A percentile compares a stretch with the other conserved stretches of the same genome.
These are phyloP conservation scores for Chymomyza costata DNA, from an alignment of 1,140 invertebrate species.

Conservation along the genomic window DNA sequence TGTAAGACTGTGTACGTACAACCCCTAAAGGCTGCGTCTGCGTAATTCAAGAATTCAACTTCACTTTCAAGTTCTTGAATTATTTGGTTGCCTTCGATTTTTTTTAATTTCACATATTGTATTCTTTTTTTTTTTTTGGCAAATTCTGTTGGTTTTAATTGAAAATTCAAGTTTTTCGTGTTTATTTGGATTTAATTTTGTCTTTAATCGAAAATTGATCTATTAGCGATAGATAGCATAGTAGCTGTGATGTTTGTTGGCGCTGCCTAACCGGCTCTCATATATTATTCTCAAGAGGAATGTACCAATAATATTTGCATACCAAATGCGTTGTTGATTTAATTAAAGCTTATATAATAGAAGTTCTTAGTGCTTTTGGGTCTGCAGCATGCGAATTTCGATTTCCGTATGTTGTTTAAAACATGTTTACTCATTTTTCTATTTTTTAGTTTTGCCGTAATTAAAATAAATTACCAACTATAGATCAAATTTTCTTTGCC, in stretches of 20 bases:
- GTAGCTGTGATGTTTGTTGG: conserved; percentile 25
- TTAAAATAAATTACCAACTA: conserved; percentile 47
- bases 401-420: conserved; percentile 42
- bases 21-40: conserved; percentile 29
- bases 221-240: conserved; percentile 45
- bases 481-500: conserved; percentile 11
- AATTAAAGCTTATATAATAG: conserved; percentile 59
- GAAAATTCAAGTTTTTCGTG: conserved; percentile 72
- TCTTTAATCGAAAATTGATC: conserved; percentile 56
- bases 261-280: conserved; percentile 21
- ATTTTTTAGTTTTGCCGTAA: conserved; percentile 42
- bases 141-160: conserved; percentile 51
- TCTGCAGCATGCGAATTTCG: conserved; percentile 27
- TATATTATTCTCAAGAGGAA: conserved; percentile 12
- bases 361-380: conserved; percentile 11
- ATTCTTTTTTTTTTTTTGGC: conserved; percentile 33
- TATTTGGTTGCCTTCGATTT: conserved; percentile 23
- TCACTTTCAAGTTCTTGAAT: conserved; percentile 60
- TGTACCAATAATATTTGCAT: conserved; percentile 24
- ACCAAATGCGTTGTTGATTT: conserved; percentile 49
- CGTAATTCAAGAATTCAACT: conserved; percentile 61
- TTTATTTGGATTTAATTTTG: conserved; percentile 65
- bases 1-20: background rate
- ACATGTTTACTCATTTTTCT: conserved; percentile 12
- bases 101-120: conserved; percentile 56